Conservation (phyloP, 2,113 vertebrate species). For the Cololabis saira region DNA sequence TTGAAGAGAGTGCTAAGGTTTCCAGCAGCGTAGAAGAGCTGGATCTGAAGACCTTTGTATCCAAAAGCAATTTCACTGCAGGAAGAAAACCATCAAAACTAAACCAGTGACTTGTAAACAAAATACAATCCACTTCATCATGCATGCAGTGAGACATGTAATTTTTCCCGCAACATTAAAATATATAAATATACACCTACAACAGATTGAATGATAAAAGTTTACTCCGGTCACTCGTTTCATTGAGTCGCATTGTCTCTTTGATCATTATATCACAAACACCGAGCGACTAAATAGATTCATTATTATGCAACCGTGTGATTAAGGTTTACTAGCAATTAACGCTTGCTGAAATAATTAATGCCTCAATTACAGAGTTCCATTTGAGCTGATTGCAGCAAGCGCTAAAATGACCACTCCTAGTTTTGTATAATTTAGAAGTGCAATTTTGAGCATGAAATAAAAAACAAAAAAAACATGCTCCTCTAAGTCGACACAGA, state of each 20-base stretch:
- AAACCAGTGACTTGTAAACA: background rate
- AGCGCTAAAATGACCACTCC: slow-evolving; percentile 70
- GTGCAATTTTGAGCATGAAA: slow-evolving; percentile 58
- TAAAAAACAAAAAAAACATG: slow-evolving; percentile 5
- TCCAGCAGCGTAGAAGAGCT: slow-evolving; percentile 93
- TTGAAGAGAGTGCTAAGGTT: slow-evolving; percentile 95
- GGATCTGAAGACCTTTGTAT: slow-evolving; percentile 97
- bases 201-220: slow-evolving; percentile 8
- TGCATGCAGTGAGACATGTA: background rate
- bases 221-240: slow-evolving; percentile 32
- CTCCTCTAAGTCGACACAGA: slow-evolving; percentile 47
- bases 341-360: slow-evolving; percentile 72
- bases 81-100: background rate
- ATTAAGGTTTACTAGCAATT: slow-evolving; percentile 72
- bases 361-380: slow-evolving; percentile 73
- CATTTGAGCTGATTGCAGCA: slow-evolving; percentile 73
- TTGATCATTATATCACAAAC: slow-evolving; percentile 22
- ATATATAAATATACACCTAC: slow-evolving; percentile 27
- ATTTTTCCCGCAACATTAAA: slow-evolving; percentile 26
- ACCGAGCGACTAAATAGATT: slow-evolving; percentile 56
- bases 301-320: slow-evolving; percentile 72
- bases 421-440: slow-evolving; percentile 71
- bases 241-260: slow-evolving; percentile 43
- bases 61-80: slow-evolving; percentile 96
- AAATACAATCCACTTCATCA: background rate